Base-by-base conservation (phyloP, 2,888 invertebrate species). In the Tetanocera ferruginea region DNA sequence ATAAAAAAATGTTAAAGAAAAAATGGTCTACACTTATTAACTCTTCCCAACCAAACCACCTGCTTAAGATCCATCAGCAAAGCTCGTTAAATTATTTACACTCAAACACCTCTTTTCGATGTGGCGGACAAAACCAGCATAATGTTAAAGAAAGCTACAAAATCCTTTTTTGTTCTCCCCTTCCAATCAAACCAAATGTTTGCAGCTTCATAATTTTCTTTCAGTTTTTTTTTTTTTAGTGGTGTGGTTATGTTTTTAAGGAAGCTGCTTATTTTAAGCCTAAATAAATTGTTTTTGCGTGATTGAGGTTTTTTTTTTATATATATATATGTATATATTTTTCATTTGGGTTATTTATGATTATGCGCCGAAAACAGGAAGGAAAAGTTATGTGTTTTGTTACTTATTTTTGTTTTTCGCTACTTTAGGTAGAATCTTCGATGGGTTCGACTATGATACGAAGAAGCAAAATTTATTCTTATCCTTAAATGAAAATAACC, bases 221-320 rank as follows among this genome's bases (percentile, higher is more conserved):
- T 19, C 14, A 9, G 1, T 17, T 55, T 55, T 11, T 55, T 55
- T 19, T 57, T 57, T 57, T 23, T 57, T 31, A 11, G 31, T 64
- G 19, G 37, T 67, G 9, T 9, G 8, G 60, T 6, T 14, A 8
- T 2, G 60, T 60, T 60, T 25, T 28, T 28, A 28, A 60, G 60
- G 60, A 60, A 60, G 60, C 60, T 60, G 60, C 60, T 60, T 60
- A 57, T 60, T 77, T 79, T 71, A 64, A 79, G 81, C 79, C 80
- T 25, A 82, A 84, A 78, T 79, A 80, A 85, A 84, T 83, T 84
- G 82, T 85, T 83, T 84, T 80, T 81, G 84, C 82, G 81, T 85
- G 84, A 84, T 85, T 85, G 85, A 85, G 85, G 85, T 84, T 84
- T 84, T 84, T 82, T 57, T n/a, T n/a, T n/a, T n/a, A n/a, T n/a